Percentiles rank a stretch among this genome's conserved stretches.
Conservation (phyloP, 2,113 vertebrate genomes). For the Chloebia gouldiae region DNA sequence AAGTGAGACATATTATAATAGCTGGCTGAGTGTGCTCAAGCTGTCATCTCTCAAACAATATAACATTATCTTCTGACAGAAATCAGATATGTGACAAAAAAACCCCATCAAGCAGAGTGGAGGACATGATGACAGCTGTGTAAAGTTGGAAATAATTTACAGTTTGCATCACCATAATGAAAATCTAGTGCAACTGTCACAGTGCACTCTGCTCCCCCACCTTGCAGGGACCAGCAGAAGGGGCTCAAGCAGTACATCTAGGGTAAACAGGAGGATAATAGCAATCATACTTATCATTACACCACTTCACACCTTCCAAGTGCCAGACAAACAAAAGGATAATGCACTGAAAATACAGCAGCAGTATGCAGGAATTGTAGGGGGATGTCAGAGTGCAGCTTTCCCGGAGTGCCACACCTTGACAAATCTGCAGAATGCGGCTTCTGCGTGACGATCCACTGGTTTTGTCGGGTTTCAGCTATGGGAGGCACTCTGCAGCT, state of each 20-base stretch:
- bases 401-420: fast-evolving
- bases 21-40: slow-evolving; percentile 45
- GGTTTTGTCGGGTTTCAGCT: background rate
- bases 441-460: background rate
- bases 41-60: slow-evolving; percentile 65
- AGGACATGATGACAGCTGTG: slow-evolving; percentile 61
- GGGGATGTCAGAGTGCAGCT: background rate
- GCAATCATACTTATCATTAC: slow-evolving; percentile 35
- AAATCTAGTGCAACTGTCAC: slow-evolving; percentile 56
- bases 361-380: background rate
- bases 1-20: slow-evolving; percentile 68
- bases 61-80: slow-evolving; percentile 64
- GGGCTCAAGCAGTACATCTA: slow-evolving; percentile 40
- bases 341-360: background rate
- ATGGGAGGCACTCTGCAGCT: background rate
- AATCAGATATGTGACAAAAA: slow-evolving; percentile 69
- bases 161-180: slow-evolving; percentile 64
- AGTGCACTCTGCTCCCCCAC: background rate
- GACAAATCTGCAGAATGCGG: background rate
- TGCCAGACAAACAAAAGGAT: slow-evolving; percentile 6
- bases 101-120: slow-evolving; percentile 10
- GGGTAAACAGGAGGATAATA: slow-evolving; percentile 37
- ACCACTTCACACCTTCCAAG: slow-evolving; percentile 14
- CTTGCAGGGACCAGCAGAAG: slow-evolving; percentile 17
- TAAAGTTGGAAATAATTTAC: slow-evolving; percentile 65